Conservation (phyloP, 2,113 vertebrate species). For the Salminus brasiliensis region DNA sequence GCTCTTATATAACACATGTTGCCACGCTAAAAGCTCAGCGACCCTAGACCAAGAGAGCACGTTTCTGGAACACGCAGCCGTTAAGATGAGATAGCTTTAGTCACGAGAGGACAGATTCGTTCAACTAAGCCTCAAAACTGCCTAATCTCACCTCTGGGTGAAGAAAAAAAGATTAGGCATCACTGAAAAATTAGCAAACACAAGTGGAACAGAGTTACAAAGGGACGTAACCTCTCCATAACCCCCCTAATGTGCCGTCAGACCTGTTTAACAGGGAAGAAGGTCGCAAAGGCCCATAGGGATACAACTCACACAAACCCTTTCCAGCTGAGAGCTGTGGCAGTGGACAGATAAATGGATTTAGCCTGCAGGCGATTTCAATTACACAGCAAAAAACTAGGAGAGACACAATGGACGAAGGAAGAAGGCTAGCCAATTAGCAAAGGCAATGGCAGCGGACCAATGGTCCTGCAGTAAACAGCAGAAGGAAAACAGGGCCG, state of each 20-base stretch:
- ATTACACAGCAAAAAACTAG: constrained; percentile 51
- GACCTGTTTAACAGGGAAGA: constrained; percentile 67
- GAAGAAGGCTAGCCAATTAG: constrained; percentile 55
- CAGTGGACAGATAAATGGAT: constrained; percentile 68
- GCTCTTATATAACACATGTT: constrained; percentile 59
- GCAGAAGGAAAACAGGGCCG: not conserved
- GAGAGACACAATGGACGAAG: constrained; percentile 56
- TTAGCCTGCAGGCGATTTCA: constrained; percentile 68
- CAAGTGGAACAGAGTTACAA: constrained; percentile 68
- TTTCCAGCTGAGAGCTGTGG: constrained; percentile 53
- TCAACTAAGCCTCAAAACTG: constrained; percentile 65
- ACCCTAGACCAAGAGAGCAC: constrained; percentile 44
- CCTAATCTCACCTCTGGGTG: constrained; percentile 66
- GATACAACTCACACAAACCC: constrained; percentile 38
- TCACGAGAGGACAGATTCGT: constrained; percentile 69
- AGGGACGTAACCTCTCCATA: constrained; percentile 64
- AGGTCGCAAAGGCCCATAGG: constrained; percentile 53
- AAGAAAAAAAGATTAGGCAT: constrained; percentile 64
- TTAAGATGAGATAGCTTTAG: constrained; percentile 69
- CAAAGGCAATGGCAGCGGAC: constrained; percentile 43
- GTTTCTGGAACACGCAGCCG: constrained; percentile 52
- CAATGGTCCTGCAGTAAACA: constrained; percentile 2
- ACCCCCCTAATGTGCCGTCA: constrained; percentile 67
- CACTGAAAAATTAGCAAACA: constrained; percentile 71
- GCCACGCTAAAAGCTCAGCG: constrained; percentile 59